phyloP scores from a whole-genome alignment of 2,888 invertebrate species.

The Cremastinae sp. region DNA sequence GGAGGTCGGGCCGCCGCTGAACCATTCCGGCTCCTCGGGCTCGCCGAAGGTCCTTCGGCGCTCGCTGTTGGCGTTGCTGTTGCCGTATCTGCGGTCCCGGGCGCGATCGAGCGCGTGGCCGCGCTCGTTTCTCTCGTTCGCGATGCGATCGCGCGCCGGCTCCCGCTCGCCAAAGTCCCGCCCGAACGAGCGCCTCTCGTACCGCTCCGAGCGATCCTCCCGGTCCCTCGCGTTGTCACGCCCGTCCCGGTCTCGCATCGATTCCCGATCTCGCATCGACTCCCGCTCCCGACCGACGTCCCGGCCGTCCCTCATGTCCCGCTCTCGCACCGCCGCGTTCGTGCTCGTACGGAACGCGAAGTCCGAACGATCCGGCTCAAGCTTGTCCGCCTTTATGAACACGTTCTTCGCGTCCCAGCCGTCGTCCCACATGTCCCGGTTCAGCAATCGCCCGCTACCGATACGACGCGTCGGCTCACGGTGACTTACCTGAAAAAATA shows the following conservation, averaged over 20 bases:
- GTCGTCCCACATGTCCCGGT: slow-evolving; percentile 85
- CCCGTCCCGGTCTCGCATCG: slow-evolving; percentile 71
- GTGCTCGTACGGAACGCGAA: slow-evolving; percentile 74
- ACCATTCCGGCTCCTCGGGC: slow-evolving; percentile 94
- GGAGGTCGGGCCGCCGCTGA: slow-evolving; percentile 93
- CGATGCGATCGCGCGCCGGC: slow-evolving; percentile 73
- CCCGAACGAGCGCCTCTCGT: slow-evolving; percentile 82
- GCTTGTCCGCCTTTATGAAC: slow-evolving; percentile 71
- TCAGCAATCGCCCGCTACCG: slow-evolving; percentile 92
- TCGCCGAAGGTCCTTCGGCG: slow-evolving; percentile 82
- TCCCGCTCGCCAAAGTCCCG: slow-evolving; percentile 81
- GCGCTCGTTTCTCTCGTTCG: slow-evolving; percentile 71
- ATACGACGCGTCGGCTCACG: slow-evolving; percentile 84
- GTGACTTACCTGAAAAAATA: slow-evolving; percentile 73
- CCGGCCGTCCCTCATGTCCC: slow-evolving; percentile 65
- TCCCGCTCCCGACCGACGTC: slow-evolving; percentile 71
- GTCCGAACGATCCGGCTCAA: slow-evolving; percentile 76
- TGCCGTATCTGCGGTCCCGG: slow-evolving; percentile 62
- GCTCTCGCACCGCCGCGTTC: slow-evolving; percentile 66
- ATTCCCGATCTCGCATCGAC: slow-evolving; percentile 72
- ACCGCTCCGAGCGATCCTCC: slow-evolving; percentile 80
- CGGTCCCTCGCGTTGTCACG: slow-evolving; percentile 76
- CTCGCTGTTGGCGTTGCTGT: slow-evolving; percentile 71
- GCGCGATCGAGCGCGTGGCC: slow-evolving; percentile 77
- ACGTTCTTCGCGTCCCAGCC: slow-evolving; percentile 71